phyloP scores from a whole-genome alignment of 2,113 vertebrate genomes.

The Morphnarchus princeps region DNA sequence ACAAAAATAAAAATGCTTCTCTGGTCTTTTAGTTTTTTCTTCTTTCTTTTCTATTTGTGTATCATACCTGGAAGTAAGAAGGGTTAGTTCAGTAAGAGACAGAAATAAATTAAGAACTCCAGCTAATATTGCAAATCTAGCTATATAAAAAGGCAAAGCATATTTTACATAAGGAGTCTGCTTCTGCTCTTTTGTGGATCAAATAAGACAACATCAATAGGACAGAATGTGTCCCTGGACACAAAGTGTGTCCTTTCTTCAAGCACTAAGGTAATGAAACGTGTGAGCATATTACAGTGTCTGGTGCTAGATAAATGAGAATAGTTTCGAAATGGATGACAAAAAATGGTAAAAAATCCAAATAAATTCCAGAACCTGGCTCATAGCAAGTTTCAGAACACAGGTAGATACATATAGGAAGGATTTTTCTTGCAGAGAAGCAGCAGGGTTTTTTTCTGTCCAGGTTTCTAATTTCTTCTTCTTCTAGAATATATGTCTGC shows the following conservation, averaged over 20 bases:
- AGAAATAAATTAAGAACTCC: neutral
- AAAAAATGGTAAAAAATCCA: neutral
- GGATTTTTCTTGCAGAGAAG: neutral
- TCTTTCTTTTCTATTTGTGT: neutral
- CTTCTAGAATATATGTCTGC: neutral
- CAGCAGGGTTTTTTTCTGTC: neutral
- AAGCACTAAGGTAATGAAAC: neutral
- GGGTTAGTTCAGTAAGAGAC: neutral
- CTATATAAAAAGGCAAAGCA: neutral
- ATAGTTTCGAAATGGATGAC: neutral
- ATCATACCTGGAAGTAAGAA: neutral
- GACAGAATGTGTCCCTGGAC: neutral
- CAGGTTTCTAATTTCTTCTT: neutral
- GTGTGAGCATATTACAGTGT: rapidly evolving
- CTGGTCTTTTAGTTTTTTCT: neutral
- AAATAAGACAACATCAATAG: neutral
- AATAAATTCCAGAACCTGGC: neutral
- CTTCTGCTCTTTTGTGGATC: neutral
- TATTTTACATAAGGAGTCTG: neutral
- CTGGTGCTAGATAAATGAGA: neutral
- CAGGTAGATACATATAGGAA: neutral
- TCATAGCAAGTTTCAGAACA: neutral
- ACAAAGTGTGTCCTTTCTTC: neutral
- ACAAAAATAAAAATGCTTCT: neutral
- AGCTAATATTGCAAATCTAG: neutral